Evolutionary conservation across 2,888 invertebrate species (phyloP), one percentile per base, ranked within the genome.

Genomic region (Sarcophaga rosellei): DNA sequence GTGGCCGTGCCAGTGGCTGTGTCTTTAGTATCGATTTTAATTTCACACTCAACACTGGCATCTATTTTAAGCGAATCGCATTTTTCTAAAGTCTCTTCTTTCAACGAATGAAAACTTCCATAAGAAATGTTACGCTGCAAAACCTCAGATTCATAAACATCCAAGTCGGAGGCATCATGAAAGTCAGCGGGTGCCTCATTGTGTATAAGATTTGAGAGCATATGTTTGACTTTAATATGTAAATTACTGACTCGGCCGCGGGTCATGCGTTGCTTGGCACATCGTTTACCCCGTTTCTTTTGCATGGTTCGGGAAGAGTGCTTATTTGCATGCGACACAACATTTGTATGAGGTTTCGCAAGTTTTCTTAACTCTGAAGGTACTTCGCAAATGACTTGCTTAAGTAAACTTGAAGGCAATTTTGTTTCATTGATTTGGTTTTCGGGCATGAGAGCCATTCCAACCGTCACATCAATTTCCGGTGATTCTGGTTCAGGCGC

Each of bases 101-200:
- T 47, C 2, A 88, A 23, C 5, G 93, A 91, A 77, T 90, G 89
- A 65, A 92, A 92, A 53, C 91, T 92, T 0, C 81, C 68, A 23
- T 79, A 35, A 0, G 91, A 91, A 10, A 80, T 73, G 21, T 84
- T 88, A 0, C 80, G 85, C 4, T 87, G 87, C 68, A 88, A 69
- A 1, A 89, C 61, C 63, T 89, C 89, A 3, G 88, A 88, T 47
- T 85, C 85, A 15, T 59, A 66, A 17, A 82, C 73, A 10, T 88
- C 86, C 1, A 88, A 45, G 17, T 85, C 86, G 21, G 69, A 84
- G 10, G 74, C 57, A 63, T 86, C 82, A 70, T 85, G 82, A 35
- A 87, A 81, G 1, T n/a, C 17, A 3, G 23, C 11, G 0, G 59
- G 61, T 10, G 44, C 25, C 0, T 66, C 76, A 12, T 74, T 59